A percentile compares a stretch with the other conserved stretches of the same genome.
phyloP scores from a whole-genome alignment of 2,888 invertebrate species.

The Nebria brevicollis region DNA sequence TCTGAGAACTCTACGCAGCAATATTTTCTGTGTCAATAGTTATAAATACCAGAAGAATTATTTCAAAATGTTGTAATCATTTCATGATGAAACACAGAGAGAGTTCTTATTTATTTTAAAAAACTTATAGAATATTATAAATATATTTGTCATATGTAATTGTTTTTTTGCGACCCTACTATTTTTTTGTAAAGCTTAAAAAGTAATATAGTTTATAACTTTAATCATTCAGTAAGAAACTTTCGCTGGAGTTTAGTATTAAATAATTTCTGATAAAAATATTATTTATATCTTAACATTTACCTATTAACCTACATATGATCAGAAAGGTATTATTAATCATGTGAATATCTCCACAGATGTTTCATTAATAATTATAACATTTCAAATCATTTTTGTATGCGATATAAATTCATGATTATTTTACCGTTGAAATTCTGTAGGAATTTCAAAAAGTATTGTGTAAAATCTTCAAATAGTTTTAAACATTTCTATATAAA shows the following conservation, averaged over 20 bases:
- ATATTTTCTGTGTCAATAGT: slow-evolving; percentile 6
- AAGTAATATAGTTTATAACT: neutral
- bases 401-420: too few relatives aligned
- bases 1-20: neutral
- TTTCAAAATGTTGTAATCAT: neutral
- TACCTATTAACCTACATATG: neutral
- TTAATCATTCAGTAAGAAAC: neutral
- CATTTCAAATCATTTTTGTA: neutral
- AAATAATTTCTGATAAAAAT: neutral
- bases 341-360: neutral
- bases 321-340: slow-evolving; percentile 1
- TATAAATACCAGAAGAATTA: slow-evolving; percentile 4
- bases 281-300: neutral
- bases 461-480: too few relatives aligned
- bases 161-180: neutral
- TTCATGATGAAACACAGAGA: neutral
- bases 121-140: neutral
- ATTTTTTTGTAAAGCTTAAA: neutral
- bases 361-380: neutral
- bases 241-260: neutral
- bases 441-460: too few relatives aligned
- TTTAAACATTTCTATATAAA: too few relatives aligned
- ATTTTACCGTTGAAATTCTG: too few relatives aligned
- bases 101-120: neutral
- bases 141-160: neutral